Evolutionary conservation across 1,140 invertebrate genomes (phyloP).

Genomic region (Zeugodacus cucurbitae): DNA sequence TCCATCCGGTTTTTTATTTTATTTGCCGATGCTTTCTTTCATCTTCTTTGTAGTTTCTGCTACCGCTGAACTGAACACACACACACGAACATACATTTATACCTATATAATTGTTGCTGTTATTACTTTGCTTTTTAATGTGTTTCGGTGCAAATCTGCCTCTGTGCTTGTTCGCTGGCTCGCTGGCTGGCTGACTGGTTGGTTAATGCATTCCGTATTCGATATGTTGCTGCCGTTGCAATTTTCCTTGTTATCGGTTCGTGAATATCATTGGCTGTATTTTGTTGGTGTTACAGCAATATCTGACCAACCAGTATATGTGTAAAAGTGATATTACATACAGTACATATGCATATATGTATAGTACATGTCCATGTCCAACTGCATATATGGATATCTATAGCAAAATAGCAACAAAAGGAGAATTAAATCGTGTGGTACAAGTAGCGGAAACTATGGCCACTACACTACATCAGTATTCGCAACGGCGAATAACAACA

Average conservation of each 20-base stretch:
- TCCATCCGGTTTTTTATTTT: constrained; percentile 15
- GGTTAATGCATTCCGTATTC: constrained; percentile 22
- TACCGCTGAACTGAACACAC: neutral
- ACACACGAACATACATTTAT: neutral
- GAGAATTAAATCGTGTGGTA: neutral
- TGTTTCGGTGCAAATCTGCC: neutral
- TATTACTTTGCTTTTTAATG: neutral
- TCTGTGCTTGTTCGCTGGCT: neutral
- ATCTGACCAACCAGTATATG: neutral
- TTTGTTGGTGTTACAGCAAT: constrained; percentile 18
- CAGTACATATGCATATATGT: neutral
- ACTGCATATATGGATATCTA: constrained; percentile 36
- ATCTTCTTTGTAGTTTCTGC: constrained; percentile 26
- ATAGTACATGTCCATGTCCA: neutral
- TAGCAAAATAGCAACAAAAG: constrained; percentile 31
- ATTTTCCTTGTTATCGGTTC: constrained; percentile 22
- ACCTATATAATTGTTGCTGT: constrained; percentile 13
- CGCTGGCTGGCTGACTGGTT: neutral
- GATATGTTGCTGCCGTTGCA: constrained; percentile 31
- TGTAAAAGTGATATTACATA: neutral
- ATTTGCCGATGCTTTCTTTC: constrained; percentile 4
- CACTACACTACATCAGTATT: constrained; percentile 25
- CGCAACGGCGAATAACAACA: neutral
- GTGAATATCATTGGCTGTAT: constrained; percentile 23
- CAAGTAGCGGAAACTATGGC: constrained; percentile 28